Evolutionary conservation across 2,113 vertebrate genomes (phyloP).

Genomic region (Gopherus flavomarginatus): DNA sequence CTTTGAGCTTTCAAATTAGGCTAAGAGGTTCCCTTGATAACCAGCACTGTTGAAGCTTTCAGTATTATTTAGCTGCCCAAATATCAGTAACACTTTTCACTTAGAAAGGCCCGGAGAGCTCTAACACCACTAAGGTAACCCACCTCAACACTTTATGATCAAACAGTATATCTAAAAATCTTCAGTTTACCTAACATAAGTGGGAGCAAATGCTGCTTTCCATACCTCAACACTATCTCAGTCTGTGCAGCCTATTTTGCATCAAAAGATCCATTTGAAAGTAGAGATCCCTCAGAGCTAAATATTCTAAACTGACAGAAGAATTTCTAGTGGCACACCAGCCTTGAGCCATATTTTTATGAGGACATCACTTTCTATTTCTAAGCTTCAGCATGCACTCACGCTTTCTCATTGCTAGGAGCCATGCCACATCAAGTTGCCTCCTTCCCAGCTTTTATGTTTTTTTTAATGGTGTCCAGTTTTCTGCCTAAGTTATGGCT

Average conservation of each 20-base stretch:
- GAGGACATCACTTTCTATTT: constrained; percentile 90
- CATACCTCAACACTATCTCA: constrained; percentile 71
- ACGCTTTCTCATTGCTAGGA: constrained; percentile 81
- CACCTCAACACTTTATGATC: constrained; percentile 48
- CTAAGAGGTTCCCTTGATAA: constrained; percentile 82
- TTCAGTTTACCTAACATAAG: constrained; percentile 65
- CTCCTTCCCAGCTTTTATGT: constrained; percentile 81
- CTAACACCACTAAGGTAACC: constrained; percentile 10
- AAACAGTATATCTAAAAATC: constrained; percentile 66
- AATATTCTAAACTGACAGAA: constrained; percentile 88
- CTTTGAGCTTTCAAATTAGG: constrained; percentile 83
- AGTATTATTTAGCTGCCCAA: constrained; percentile 67
- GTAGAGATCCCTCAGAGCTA: constrained; percentile 83
- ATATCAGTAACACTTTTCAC: constrained; percentile 40
- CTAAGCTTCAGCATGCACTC: constrained; percentile 83
- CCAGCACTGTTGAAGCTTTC: constrained; percentile 72
- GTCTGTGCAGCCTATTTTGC: constrained; percentile 83
- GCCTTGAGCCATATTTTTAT: constrained; percentile 87
- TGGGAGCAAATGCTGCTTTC: constrained; percentile 66
- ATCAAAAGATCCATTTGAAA: constrained; percentile 87
- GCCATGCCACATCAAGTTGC: constrained; percentile 82
- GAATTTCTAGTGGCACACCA: constrained; percentile 86
- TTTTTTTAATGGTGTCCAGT: constrained; percentile 75
- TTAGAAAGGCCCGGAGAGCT: background rate
- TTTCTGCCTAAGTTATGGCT: constrained; percentile 79